phyloP scores from a whole-genome alignment of 1,140 invertebrate species.

The Papilio polyxenes region DNA sequence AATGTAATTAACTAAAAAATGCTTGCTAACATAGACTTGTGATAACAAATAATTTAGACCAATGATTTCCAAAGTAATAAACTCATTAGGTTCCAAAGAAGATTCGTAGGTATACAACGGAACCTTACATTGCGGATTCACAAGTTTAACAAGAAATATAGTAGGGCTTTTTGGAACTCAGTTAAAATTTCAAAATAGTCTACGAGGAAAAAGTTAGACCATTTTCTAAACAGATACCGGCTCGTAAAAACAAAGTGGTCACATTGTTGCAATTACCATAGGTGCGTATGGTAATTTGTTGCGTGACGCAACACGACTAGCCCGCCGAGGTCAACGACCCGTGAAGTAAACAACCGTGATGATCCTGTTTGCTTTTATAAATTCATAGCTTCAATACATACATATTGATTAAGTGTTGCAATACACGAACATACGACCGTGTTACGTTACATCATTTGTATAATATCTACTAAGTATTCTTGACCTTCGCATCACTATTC shows the following conservation, averaged over 20 bases:
- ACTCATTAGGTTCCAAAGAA: too few relatives aligned
- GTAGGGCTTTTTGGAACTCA: too few relatives aligned
- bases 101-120: too few relatives aligned
- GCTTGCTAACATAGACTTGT: too few relatives aligned
- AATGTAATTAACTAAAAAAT: too few relatives aligned
- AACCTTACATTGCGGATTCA: too few relatives aligned
- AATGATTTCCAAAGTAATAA: too few relatives aligned
- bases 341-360: slow-evolving; percentile 33
- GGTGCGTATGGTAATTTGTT: slow-evolving; percentile 30
- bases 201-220: neutral
- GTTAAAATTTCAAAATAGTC: too few relatives aligned
- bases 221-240: neutral
- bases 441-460: neutral
- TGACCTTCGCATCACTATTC: neutral
- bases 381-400: slow-evolving; percentile 22
- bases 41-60: too few relatives aligned
- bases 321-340: slow-evolving; percentile 27
- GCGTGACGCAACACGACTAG: slow-evolving; percentile 28
- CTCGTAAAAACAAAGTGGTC: neutral
- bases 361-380: slow-evolving; percentile 32
- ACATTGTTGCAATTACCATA: slow-evolving; percentile 16
- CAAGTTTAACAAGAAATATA: too few relatives aligned
- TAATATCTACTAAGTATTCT: neutral
- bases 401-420: neutral
- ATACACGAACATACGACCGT: neutral